phyloP scores from a whole-genome alignment of 2,113 vertebrate genomes.

The Peromyscus polionotus region DNA sequence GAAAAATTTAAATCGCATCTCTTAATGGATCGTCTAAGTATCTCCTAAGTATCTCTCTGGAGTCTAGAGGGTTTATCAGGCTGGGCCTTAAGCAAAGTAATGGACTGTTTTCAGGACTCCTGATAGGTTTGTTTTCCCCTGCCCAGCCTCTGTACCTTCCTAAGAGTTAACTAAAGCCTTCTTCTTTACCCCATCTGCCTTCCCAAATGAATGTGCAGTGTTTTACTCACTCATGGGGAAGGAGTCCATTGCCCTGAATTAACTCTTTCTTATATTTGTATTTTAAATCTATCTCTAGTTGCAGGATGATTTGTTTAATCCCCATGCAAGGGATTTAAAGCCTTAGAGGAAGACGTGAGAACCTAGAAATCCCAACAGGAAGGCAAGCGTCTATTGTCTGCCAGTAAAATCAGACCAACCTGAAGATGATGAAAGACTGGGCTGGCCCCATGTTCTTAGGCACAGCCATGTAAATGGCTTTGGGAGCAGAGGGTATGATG shows the following conservation, averaged over 20 bases:
- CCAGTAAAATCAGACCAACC: slow-evolving; percentile 34
- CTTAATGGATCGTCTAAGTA: not conserved
- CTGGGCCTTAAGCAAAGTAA: not conserved
- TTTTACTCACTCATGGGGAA: not conserved
- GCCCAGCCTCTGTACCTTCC: not conserved
- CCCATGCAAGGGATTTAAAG: not conserved
- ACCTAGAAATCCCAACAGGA: slow-evolving; percentile 56
- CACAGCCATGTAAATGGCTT: not conserved
- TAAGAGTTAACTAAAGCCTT: no score
- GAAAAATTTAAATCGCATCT: slow-evolving; percentile 9
- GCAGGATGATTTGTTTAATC: slow-evolving; percentile 13
- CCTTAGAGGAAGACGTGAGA: slow-evolving; percentile 9
- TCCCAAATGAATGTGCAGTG: not conserved
- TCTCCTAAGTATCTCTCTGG: not conserved
- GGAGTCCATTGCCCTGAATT: slow-evolving; percentile 13
- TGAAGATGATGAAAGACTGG: not conserved
- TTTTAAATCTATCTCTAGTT: slow-evolving; percentile 19
- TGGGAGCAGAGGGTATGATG: not conserved
- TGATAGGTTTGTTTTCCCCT: not conserved
- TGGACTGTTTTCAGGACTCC: not conserved
- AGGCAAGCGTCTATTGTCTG: slow-evolving; percentile 24
- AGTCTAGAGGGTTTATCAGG: not conserved
- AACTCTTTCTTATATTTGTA: slow-evolving; percentile 54
- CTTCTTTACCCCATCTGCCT: not conserved
- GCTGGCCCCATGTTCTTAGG: not conserved